Base-by-base conservation (phyloP, 2,888 invertebrate species). In the Harpagoxenus sublaevis region DNA sequence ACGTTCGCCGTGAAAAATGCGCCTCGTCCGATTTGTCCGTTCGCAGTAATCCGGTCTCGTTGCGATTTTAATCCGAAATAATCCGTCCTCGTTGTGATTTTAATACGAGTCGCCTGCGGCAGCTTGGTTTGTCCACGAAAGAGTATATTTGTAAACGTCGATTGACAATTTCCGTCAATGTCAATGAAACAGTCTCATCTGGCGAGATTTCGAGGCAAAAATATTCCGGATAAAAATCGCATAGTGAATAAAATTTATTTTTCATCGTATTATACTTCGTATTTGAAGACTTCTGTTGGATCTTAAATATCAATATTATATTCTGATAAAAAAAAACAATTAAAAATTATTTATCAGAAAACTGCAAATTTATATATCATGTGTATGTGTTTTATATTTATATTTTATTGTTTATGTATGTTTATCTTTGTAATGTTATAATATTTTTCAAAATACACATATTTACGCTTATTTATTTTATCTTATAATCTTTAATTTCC, bases 1-100 rank as follows among this genome's bases (percentile, higher is more conserved):
- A 70, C 73, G 62, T 45, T 28, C 78, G 71, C 62, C 73, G 74
- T 82, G 83, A 87, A 84, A 88, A 90, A 92, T 91, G 89, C 91
- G 89, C 89, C 88, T 87, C 87, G 85, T 74, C 81, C 60, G 86
- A 86, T 87, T 73, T 79, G 84, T n/a, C 3, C 82, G 84, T 42
- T 53, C 75, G 23, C 75, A 71, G 73, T 89, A 87, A 89, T 90
- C 89, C 84, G 60, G 48, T 66, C 86, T 31, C 42, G 57, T 51
- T 57, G 82, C 53, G 53, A 82, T 60, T 84, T 81, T 82, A 71
- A 28, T 55, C 57, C 60, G 12, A 10, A 9, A 57, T 89, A 87
- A 89, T 88, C 88, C 84, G 70, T 48, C 51, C 73, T 9, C 51
- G 51, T 39, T 31, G 75, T 55, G 51, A 77, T 75, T 85, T 83